Conservation (phyloP, 53 echinoderm and acorn worm species). For the Temnopleurus reevesii region DNA sequence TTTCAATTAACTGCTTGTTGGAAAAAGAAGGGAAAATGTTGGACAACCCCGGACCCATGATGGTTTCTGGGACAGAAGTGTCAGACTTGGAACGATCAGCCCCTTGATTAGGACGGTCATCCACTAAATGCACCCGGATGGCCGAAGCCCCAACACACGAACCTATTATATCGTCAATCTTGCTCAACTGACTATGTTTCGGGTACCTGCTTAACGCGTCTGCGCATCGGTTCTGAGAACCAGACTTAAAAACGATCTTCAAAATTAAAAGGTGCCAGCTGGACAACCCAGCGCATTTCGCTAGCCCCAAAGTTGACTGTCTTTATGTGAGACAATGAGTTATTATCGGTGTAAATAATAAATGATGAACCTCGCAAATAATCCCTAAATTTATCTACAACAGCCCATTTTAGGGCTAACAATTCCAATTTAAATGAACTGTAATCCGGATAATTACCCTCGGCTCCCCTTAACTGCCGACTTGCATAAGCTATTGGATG, state of each 20-base stretch:
- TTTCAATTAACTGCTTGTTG: too few species aligned
- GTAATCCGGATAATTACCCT: slow-evolving; percentile 44
- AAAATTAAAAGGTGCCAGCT: slow-evolving; percentile 53
- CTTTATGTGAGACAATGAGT: slow-evolving; percentile 49
- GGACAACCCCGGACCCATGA: too few species aligned
- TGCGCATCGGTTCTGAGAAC: slow-evolving; percentile 62
- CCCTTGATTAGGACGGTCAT: neutral
- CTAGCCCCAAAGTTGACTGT: slow-evolving; percentile 63
- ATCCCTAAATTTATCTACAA: slow-evolving; percentile 52
- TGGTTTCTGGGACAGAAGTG: neutral
- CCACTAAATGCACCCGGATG: neutral
- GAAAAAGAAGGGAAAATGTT: too few species aligned
- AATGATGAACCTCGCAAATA: slow-evolving; percentile 21
- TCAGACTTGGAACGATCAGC: neutral
- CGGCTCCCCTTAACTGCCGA: neutral
- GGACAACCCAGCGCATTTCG: slow-evolving; percentile 56
- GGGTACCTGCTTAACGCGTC: slow-evolving; percentile 58
- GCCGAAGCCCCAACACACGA: neutral
- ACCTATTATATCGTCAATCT: neutral
- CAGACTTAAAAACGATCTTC: slow-evolving; percentile 55
- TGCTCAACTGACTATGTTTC: neutral
- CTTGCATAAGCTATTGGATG: slow-evolving; percentile 50
- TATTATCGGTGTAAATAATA: slow-evolving; percentile 56
- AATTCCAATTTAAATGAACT: slow-evolving; percentile 47
- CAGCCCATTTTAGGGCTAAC: slow-evolving; percentile 50